A percentile compares a stretch with the other conserved stretches of the same genome.
Conservation (phyloP, 2,113 vertebrate species). For the Melanerpes aurifrons region DNA sequence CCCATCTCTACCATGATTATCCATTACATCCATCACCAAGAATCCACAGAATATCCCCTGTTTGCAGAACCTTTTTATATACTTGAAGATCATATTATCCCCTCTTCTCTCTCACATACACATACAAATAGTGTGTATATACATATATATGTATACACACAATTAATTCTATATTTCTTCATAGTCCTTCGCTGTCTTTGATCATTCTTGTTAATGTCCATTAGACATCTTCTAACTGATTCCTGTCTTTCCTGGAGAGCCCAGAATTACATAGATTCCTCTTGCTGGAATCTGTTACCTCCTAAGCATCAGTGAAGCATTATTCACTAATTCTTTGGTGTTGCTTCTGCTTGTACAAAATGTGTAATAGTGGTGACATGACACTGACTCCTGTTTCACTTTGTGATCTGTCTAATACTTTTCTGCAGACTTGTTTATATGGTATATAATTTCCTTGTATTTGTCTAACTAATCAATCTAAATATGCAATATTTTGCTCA, state of each 20-base stretch:
- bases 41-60: background rate
- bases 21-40: background rate
- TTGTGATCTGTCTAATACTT: background rate
- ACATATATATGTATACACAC: fast-evolving
- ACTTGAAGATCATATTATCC: background rate
- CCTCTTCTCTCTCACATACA: background rate
- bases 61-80: background rate
- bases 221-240: background rate
- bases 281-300: background rate
- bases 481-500: background rate
- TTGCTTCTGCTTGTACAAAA: background rate
- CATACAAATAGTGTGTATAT: background rate
- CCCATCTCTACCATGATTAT: background rate
- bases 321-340: background rate
- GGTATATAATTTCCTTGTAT: background rate
- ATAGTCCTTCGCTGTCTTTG: background rate
- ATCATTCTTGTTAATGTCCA: background rate
- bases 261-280: background rate
- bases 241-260: background rate
- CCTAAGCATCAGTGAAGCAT: background rate
- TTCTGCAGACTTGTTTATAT: background rate
- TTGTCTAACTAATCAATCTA: background rate
- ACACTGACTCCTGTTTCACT: background rate
- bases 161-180: background rate
- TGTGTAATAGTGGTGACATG: background rate